phyloP scores from a whole-genome alignment of 2,888 invertebrate species.

The Ichneumoninae sp. region DNA sequence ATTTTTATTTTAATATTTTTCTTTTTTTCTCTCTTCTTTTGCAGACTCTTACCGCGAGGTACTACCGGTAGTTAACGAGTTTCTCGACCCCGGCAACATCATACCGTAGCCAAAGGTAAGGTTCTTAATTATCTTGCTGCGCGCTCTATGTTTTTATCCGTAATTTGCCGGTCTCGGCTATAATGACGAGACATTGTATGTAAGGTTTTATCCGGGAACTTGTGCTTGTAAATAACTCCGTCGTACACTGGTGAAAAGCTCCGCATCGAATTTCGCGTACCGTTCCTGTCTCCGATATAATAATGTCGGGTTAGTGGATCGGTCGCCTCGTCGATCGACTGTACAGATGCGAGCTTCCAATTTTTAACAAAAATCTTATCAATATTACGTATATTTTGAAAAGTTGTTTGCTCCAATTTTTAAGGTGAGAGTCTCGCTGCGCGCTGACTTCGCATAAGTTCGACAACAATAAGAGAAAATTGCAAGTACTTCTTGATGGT shows the following conservation, averaged over 20 bases:
- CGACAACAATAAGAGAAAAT: too few species aligned
- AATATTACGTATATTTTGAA: too few species aligned
- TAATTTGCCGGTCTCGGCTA: conserved; percentile 16
- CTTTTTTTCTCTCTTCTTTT: conserved; percentile 35
- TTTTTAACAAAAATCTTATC: too few species aligned
- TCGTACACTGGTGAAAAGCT: neutral
- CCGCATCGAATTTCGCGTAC: neutral
- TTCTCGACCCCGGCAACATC: conserved; percentile 55
- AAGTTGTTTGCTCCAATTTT: too few species aligned
- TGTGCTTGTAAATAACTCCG: neutral
- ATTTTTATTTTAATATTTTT: conserved; percentile 14
- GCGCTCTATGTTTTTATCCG: conserved; percentile 38
- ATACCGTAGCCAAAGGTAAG: conserved; percentile 63
- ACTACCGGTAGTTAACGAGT: conserved; percentile 58
- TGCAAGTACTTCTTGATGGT: too few species aligned
- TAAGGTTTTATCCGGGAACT: neutral
- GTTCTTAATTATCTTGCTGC: conserved; percentile 56
- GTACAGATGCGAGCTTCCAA: too few species aligned
- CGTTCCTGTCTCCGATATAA: too few species aligned
- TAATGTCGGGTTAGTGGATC: too few species aligned
- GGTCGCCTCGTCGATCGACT: too few species aligned
- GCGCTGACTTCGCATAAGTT: too few species aligned
- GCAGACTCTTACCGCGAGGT: conserved; percentile 50
- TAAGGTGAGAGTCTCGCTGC: too few species aligned
- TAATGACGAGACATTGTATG: conserved; percentile 42